phyloP scores from a whole-genome alignment of 2,797 vertebrate species.

The Oryzias sinensis region DNA sequence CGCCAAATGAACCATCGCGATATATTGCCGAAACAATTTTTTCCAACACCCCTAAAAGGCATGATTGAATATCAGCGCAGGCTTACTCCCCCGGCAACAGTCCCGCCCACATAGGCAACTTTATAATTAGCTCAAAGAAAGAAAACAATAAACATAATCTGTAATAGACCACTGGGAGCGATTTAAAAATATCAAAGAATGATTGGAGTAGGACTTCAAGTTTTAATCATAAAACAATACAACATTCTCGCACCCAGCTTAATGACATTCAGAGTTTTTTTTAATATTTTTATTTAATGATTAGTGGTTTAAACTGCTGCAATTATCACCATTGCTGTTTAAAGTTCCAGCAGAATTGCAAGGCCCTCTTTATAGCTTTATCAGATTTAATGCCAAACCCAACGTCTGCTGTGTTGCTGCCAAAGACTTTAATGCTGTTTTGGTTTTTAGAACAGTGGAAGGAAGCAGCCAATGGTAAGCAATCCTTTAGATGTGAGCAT shows the following conservation, averaged over 20 bases:
- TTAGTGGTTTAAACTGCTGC: conserved; percentile 50
- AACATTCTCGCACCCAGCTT: conserved; percentile 17
- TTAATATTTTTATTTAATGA: conserved; percentile 49
- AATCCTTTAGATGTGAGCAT: conserved; percentile 61
- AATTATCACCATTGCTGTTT: conserved; percentile 65
- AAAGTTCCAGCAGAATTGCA: conserved; percentile 39
- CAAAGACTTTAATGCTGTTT: conserved; percentile 64
- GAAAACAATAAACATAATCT: no score
- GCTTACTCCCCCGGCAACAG: no score
- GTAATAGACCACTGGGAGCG: no score
- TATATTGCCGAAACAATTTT: no score
- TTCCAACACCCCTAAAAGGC: no score
- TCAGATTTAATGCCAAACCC: conserved; percentile 60
- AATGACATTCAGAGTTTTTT: conserved; percentile 23
- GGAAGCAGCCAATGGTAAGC: conserved; percentile 48
- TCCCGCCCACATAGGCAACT: no score
- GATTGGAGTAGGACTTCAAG: no score
- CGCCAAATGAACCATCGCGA: no score
- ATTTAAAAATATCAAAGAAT: no score
- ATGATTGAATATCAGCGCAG: no score
- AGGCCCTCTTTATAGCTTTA: conserved; percentile 45
- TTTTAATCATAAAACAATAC: no score
- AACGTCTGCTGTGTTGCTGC: conserved; percentile 64
- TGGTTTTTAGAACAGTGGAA: conserved; percentile 58
- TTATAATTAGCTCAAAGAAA: no score